These are phyloP conservation scores for Podocnemis expansa DNA, from an alignment of 2,113 vertebrate species.

Conservation along the genomic window DNA sequence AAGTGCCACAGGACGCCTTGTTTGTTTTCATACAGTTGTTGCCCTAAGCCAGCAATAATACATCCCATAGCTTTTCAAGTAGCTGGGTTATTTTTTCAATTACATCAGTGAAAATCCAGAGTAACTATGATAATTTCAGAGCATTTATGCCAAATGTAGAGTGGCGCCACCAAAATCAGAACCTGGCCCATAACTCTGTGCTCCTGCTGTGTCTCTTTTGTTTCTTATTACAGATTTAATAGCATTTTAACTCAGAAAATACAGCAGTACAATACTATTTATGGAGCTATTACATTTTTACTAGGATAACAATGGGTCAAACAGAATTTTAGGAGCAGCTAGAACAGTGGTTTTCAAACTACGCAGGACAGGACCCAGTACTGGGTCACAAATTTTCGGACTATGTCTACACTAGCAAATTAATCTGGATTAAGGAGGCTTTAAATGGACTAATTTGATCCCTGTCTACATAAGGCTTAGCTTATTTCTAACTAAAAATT, in stretches of 20 bases:
- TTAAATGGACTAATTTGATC: no score
- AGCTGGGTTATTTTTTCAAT: background rate
- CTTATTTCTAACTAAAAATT: no score
- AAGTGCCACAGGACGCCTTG: no score
- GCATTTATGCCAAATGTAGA: background rate
- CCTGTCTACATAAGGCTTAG: no score
- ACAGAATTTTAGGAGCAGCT: background rate
- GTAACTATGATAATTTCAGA: slow-evolving; percentile 14
- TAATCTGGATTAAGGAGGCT: no score
- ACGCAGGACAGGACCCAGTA: no score
- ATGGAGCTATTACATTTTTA: background rate
- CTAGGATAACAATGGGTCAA: background rate
- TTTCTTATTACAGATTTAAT: background rate
- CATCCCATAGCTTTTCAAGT: background rate
- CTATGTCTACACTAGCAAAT: no score
- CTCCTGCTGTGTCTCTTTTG: background rate
- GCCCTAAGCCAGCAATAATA: background rate
- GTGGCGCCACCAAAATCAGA: slow-evolving; percentile 15
- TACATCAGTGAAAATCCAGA: background rate
- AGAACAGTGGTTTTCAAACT: no score
- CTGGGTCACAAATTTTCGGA: no score
- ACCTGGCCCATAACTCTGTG: background rate
- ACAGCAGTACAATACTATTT: background rate
- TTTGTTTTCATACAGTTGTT: background rate
- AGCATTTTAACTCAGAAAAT: background rate